Percentiles rank a stretch among this genome's conserved stretches.
Conservation (phyloP, 2,797 vertebrate species). For the Xenops minutus region DNA sequence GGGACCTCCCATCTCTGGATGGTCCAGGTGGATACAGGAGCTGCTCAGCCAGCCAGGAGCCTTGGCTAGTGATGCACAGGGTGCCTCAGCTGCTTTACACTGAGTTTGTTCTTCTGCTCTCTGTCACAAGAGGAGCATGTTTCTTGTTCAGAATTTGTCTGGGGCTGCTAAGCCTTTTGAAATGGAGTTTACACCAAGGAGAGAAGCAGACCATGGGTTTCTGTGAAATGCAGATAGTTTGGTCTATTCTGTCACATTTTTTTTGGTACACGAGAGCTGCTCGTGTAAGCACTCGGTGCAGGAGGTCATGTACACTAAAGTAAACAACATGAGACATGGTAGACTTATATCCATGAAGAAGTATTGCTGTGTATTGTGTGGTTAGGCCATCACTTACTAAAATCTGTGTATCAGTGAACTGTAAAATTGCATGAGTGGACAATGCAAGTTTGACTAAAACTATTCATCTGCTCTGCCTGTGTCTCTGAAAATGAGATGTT, state of each 20-base stretch:
- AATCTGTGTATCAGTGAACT: not conserved
- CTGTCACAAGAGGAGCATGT: not conserved
- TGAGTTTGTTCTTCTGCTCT: not conserved
- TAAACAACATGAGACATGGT: not conserved
- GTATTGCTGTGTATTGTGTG: not conserved
- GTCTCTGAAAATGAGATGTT: not conserved
- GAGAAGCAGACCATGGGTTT: not conserved
- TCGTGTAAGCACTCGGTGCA: not conserved
- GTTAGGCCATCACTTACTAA: not conserved
- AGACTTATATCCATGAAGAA: not conserved
- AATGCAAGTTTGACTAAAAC: not conserved
- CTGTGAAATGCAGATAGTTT: not conserved
- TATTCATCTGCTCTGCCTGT: too few relatives aligned
- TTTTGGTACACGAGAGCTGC: not conserved
- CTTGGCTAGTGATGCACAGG: rapidly evolving
- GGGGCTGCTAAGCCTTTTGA: not conserved
- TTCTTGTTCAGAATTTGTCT: not conserved
- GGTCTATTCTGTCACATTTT: not conserved
- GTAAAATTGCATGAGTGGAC: not conserved
- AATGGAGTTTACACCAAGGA: not conserved
- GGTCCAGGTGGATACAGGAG: not conserved
- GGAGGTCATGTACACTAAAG: not conserved
- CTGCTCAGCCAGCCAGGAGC: not conserved
- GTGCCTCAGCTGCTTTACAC: rapidly evolving
- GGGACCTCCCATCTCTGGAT: not conserved